phyloP scores from a whole-genome alignment of 2,113 vertebrate genomes.

The Panthera leo region DNA sequence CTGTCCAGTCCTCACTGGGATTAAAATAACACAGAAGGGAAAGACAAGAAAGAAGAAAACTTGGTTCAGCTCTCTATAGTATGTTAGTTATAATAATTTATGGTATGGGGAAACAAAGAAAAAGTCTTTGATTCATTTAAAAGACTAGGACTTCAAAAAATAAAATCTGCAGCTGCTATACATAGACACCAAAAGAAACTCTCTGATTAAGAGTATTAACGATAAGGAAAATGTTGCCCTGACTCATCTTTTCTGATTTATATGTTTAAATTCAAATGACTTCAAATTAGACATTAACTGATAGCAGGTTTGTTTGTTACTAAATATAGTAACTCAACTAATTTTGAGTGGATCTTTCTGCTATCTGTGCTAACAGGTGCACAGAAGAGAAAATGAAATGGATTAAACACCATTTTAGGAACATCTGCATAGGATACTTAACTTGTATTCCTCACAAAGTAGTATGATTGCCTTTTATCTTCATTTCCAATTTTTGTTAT shows the following conservation, averaged over 20 bases:
- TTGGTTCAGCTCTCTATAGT: neutral
- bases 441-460: slow-evolving; percentile 58
- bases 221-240: neutral
- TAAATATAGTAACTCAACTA: slow-evolving; percentile 55
- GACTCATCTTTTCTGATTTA: slow-evolving; percentile 74
- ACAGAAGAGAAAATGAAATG: slow-evolving; percentile 18
- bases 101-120: neutral
- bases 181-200: slow-evolving; percentile 66
- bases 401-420: slow-evolving; percentile 44
- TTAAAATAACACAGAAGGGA: neutral
- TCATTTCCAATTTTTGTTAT: slow-evolving; percentile 46
- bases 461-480: slow-evolving; percentile 42
- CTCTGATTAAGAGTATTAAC: slow-evolving; percentile 64
- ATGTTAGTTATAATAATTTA: slow-evolving; percentile 48
- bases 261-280: slow-evolving; percentile 77
- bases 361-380: slow-evolving; percentile 69
- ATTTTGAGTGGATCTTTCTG: slow-evolving; percentile 23
- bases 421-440: slow-evolving; percentile 54
- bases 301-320: slow-evolving; percentile 68
- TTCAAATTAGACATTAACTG: slow-evolving; percentile 70
- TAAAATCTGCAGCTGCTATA: slow-evolving; percentile 61
- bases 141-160: slow-evolving; percentile 49
- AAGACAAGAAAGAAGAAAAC: neutral
- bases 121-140: slow-evolving; percentile 55
- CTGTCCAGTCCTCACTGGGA: neutral